Evolutionary conservation across 1,140 invertebrate species (phyloP).

Genomic region (Mercenaria mercenaria): DNA sequence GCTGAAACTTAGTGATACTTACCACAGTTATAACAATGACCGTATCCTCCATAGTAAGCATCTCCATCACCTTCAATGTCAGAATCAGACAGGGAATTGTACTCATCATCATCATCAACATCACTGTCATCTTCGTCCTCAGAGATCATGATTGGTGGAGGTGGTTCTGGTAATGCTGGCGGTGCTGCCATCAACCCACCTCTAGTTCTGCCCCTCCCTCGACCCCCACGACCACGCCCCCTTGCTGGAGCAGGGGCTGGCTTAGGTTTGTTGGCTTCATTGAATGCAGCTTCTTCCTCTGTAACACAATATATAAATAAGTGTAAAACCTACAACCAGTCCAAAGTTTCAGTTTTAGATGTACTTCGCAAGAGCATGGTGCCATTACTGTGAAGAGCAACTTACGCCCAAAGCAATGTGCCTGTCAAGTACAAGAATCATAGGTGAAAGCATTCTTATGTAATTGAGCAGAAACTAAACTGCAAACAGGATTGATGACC

Average conservation of each 20-base stretch:
- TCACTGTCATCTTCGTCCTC: not conserved
- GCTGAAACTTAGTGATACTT: too few relatives aligned
- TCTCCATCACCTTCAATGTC: conserved; percentile 6
- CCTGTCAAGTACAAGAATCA: too few relatives aligned
- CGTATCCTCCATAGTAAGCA: conserved; percentile 57
- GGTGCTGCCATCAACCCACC: not conserved
- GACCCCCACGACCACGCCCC: not conserved
- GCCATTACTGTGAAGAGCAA: not conserved
- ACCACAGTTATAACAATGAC: conserved; percentile 56
- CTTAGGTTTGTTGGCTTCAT: conserved; percentile 48
- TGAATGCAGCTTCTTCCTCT: conserved; percentile 58
- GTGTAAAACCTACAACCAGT: too few relatives aligned
- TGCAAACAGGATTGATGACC: too few relatives aligned
- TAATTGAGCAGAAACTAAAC: too few relatives aligned
- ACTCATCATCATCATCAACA: not conserved
- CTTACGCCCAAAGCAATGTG: not conserved
- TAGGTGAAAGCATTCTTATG: too few relatives aligned
- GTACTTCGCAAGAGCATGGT: not conserved
- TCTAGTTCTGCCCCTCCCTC: conserved; percentile 6
- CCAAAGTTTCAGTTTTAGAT: not conserved
- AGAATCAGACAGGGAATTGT: not conserved
- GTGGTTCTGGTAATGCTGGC: not conserved
- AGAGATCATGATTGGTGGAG: not conserved
- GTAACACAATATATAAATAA: too few relatives aligned
- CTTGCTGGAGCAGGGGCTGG: not conserved